Evolutionary conservation across 2,113 vertebrate genomes (phyloP), one percentile per base, ranked within the genome.

Genomic region (Microcebus lehilahytsara): DNA sequence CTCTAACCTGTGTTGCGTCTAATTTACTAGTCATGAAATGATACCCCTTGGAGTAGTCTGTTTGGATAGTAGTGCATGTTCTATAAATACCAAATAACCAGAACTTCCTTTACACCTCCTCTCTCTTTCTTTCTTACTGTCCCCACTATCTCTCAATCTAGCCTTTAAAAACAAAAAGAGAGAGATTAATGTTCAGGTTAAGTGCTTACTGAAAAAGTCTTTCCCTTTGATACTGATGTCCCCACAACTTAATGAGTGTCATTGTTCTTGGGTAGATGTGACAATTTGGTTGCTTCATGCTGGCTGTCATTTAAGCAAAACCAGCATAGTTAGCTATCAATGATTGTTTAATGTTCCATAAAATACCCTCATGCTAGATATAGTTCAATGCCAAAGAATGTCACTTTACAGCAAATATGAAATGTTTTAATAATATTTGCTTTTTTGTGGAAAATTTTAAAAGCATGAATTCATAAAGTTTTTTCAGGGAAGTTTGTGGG

Each of bases 341-440:
- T 53, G 58, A 97, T 27, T 92, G 46, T 67, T 97, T 93, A 79
- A 92, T 93, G 51, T 87, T 95, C 79, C 84, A 93, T 79, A 97
- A 96, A 92, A 93, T 95, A 92, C 7, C 69, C 62, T 97, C 58
- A 64, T 95, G 90, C 80, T 83, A 79, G 4, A 77, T 27, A 77
- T 27, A 80, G 40, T 74, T 95, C 6, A 56, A 77, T 66, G 84
- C 62, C 92, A 90, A 89, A 89, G n/a, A 81, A 96, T 51, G 30
- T 62, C 56, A 77, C 78, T 80, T 85, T 80, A 20, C 75, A 84
- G 51, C 19, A 93, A 37, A 91, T 58, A 78, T 69, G 67, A 94
- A 77, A 89, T 60, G 34, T 79, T 95, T 58, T 22, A 84, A 46
- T 62, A 80, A 84, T 60, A 79, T 72, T 96, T 91, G 71, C 5